These are phyloP conservation scores for Drosophila rufa DNA, from an alignment of 1,140 invertebrate species.

Conservation along the genomic window DNA sequence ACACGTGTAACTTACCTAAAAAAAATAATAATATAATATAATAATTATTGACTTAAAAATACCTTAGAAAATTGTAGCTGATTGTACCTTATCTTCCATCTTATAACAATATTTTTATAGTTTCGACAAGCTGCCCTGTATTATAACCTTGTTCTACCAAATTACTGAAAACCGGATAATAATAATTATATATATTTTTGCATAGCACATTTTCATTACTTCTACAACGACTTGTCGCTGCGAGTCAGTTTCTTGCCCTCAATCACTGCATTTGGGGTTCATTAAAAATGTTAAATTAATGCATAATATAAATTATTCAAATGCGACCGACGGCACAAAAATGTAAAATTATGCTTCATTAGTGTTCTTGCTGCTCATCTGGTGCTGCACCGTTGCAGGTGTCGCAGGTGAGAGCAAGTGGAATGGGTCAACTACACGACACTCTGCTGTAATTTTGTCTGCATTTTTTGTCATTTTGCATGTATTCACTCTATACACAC, in stretches of 20 bases:
- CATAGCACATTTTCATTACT: not conserved
- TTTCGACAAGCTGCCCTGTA: not conserved
- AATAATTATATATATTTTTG: not conserved
- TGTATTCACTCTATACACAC: slow-evolving; percentile 53
- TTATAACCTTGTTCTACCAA: too few relatives aligned
- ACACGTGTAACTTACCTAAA: slow-evolving; percentile 17
- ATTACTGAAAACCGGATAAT: too few relatives aligned
- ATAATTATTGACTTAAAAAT: slow-evolving; percentile 4
- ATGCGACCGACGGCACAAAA: slow-evolving; percentile 53
- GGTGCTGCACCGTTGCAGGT: slow-evolving; percentile 34
- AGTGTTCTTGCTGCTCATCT: slow-evolving; percentile 62
- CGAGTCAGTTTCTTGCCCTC: slow-evolving; percentile 23
- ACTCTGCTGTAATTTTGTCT: slow-evolving; percentile 51
- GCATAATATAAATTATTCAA: slow-evolving; percentile 73
- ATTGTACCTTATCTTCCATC: not conserved
- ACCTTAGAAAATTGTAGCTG: slow-evolving; percentile 13
- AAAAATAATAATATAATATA: too few relatives aligned
- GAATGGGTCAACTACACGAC: slow-evolving; percentile 42
- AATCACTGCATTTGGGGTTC: slow-evolving; percentile 57
- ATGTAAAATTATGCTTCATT: slow-evolving; percentile 83
- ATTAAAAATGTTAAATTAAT: slow-evolving; percentile 71
- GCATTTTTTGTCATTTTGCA: slow-evolving; percentile 58
- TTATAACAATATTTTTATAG: too few relatives aligned
- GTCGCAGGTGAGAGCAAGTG: slow-evolving; percentile 9
- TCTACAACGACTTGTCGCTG: not conserved